These are phyloP conservation scores for Myzus persicae DNA, from an alignment of 1,140 invertebrate genomes.

Conservation along the genomic window DNA sequence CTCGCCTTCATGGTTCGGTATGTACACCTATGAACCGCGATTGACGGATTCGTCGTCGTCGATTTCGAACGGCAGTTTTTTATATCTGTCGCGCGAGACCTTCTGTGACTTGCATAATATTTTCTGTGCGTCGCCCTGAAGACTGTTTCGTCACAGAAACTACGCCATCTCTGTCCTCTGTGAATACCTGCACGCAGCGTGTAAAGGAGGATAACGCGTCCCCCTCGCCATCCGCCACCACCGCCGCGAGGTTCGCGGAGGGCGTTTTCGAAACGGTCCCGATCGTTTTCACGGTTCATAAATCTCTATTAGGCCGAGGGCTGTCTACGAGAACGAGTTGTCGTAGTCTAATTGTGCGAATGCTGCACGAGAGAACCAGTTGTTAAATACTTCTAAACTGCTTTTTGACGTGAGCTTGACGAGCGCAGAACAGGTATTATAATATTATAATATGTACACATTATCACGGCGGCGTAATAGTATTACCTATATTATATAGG, in stretches of 20 bases:
- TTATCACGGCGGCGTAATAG: neutral
- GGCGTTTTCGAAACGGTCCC: constrained; percentile 48
- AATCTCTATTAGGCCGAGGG: constrained; percentile 53
- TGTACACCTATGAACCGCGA: no score
- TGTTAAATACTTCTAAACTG: constrained; percentile 55
- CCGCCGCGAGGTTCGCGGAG: neutral
- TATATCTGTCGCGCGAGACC: neutral
- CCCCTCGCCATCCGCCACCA: neutral
- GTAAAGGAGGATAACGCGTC: neutral
- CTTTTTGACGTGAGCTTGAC: constrained; percentile 53
- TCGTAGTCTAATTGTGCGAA: constrained; percentile 46
- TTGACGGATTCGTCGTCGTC: neutral
- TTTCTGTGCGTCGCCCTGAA: neutral
- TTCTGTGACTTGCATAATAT: neutral
- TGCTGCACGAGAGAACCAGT: constrained; percentile 42
- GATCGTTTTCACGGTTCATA: constrained; percentile 58
- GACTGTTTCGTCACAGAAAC: neutral
- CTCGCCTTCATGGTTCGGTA: no score
- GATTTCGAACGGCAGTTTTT: neutral
- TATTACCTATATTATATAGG: neutral
- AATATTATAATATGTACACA: constrained; percentile 6
- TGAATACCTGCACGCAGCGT: neutral
- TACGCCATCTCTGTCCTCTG: neutral
- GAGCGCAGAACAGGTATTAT: constrained; percentile 50
- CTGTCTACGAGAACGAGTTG: constrained; percentile 55